phyloP scores from a whole-genome alignment of 2,888 invertebrate species.

The Ariolimax columbianus region DNA sequence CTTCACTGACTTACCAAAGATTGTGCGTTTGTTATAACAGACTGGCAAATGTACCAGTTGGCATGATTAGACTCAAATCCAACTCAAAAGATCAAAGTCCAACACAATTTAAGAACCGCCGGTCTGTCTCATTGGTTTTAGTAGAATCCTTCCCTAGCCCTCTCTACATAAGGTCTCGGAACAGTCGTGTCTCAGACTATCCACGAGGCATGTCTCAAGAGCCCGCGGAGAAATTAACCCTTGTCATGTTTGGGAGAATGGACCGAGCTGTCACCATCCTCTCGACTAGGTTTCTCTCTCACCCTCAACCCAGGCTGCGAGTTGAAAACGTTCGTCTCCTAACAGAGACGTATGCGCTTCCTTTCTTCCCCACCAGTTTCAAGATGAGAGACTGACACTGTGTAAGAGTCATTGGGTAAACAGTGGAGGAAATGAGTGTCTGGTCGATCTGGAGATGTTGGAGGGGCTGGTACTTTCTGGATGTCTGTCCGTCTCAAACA shows the following conservation, averaged over 20 bases:
- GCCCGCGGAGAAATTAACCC: constrained; percentile 2
- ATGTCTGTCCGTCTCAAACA: no score
- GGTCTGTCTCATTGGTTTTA: neutral
- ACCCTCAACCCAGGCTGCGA: neutral
- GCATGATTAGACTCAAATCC: no score
- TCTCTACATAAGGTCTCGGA: neutral
- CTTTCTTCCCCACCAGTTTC: neutral
- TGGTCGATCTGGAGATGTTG: neutral
- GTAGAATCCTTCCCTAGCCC: neutral
- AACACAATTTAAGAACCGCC: no score
- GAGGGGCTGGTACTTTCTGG: neutral
- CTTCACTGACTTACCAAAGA: no score
- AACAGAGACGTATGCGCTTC: neutral
- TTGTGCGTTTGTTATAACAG: no score
- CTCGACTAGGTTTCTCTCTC: neutral
- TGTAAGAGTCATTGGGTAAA: neutral
- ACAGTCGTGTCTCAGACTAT: neutral
- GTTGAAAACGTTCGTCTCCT: neutral
- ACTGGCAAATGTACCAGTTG: no score
- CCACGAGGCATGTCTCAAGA: neutral
- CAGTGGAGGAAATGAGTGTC: neutral
- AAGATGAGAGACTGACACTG: neutral
- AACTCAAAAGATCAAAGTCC: no score
- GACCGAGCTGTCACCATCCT: constrained; percentile 5
- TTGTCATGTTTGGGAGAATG: neutral